These are phyloP conservation scores for Orientallactaga sibirica DNA, from an alignment of 2,797 vertebrate genomes.

Conservation along the genomic window DNA sequence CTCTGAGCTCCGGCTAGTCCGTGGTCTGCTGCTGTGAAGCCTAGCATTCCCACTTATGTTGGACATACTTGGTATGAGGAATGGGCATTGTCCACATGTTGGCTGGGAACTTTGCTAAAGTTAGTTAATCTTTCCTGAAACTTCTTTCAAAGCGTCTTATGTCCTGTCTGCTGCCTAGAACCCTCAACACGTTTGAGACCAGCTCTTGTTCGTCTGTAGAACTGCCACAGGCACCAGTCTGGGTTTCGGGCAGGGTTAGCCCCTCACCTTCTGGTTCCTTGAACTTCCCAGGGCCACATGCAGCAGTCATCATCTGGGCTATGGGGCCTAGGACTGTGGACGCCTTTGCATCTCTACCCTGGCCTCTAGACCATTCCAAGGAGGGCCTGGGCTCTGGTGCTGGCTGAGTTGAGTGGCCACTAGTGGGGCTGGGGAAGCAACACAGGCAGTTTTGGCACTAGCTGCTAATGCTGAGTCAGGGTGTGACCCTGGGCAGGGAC, in stretches of 20 bases:
- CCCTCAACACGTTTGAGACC: not conserved
- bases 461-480: not conserved
- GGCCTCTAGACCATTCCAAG: not conserved
- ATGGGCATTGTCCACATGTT: not conserved
- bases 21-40: not conserved
- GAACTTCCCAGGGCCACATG: not conserved
- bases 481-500: not conserved
- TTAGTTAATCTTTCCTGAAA: not conserved
- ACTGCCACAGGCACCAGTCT: not conserved
- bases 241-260: not conserved
- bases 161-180: not conserved
- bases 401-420: not conserved
- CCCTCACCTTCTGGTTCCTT: not conserved
- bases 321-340: not conserved
- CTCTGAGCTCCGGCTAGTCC: accelerated
- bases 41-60: too few relatives aligned
- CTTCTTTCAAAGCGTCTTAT: not conserved
- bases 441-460: not conserved
- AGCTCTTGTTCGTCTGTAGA: not conserved
- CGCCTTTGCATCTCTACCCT: not conserved
- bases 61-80: too few relatives aligned
- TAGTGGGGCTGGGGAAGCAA: not conserved
- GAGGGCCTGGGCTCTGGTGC: not conserved
- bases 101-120: not conserved
- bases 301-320: not conserved